Conservation (phyloP, 2,797 vertebrate genomes). For the Acomys russatus region DNA sequence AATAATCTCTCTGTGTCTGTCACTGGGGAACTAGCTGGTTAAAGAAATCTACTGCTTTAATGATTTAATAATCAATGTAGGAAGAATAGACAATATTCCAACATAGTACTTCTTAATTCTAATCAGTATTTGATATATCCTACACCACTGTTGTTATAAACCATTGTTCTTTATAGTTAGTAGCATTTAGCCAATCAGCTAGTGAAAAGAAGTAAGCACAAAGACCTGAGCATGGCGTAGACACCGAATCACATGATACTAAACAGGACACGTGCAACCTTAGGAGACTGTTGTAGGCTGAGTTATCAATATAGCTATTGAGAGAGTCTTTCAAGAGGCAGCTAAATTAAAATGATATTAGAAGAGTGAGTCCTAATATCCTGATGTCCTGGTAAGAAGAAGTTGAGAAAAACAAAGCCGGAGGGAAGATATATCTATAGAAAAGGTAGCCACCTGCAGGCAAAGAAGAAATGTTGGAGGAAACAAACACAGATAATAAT, state of each 20-base stretch:
- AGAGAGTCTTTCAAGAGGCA: neutral
- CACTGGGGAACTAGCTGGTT: too few relatives aligned
- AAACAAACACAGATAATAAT: neutral
- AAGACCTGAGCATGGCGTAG: neutral
- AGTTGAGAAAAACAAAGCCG: neutral
- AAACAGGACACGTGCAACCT: neutral
- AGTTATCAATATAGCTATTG: neutral
- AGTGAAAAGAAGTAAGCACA: neutral
- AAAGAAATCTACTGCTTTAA: too few relatives aligned
- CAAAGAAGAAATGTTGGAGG: neutral
- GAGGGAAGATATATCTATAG: neutral
- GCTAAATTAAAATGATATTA: neutral
- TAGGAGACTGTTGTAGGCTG: too few relatives aligned
- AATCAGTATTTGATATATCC: neutral
- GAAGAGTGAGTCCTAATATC: neutral
- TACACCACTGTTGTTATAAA: neutral
- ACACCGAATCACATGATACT: neutral
- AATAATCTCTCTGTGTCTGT: too few relatives aligned
- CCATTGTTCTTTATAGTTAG: neutral
- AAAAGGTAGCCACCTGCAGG: neutral
- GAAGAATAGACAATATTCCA: too few relatives aligned
- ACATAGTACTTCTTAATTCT: conserved; percentile 27
- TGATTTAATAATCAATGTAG: too few relatives aligned
- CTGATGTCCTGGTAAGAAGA: neutral
- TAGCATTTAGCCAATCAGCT: neutral